Evolutionary conservation across 2,113 vertebrate genomes (phyloP).

Genomic region (Hippocampus zosterae): DNA sequence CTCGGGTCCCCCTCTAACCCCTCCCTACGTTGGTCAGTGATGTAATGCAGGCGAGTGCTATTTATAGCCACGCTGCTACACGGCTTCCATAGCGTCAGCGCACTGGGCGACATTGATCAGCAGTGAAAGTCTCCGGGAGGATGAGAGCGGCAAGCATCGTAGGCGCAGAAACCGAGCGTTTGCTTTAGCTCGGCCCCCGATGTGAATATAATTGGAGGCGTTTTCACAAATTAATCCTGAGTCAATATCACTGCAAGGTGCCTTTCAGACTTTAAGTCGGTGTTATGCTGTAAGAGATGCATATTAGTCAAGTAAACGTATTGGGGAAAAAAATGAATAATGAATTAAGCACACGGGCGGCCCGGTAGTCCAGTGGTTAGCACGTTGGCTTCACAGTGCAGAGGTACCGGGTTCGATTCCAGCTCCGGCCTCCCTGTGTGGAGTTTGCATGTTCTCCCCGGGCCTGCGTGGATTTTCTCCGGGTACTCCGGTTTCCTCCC

Average conservation of each 20-base stretch:
- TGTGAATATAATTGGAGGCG: background rate
- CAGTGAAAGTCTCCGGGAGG: conserved; percentile 29
- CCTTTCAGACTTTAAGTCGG: background rate
- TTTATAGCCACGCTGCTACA: conserved; percentile 61
- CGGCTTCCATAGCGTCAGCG: conserved; percentile 42
- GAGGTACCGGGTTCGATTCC: too few relatives aligned
- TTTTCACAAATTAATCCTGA: background rate
- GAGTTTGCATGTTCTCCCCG: too few relatives aligned
- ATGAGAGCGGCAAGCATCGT: conserved; percentile 29
- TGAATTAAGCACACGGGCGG: too few relatives aligned
- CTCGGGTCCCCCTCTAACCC: background rate
- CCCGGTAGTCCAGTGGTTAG: too few relatives aligned
- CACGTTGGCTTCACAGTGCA: too few relatives aligned
- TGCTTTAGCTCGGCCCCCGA: background rate
- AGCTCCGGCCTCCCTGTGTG: too few relatives aligned
- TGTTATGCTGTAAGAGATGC: background rate
- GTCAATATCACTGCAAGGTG: background rate
- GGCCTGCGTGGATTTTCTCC: too few relatives aligned
- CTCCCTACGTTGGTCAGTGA: conserved; percentile 41
- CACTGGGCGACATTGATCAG: conserved; percentile 50
- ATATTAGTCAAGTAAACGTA: background rate
- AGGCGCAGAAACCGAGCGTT: conserved; percentile 21
- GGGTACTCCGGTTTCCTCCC: too few relatives aligned
- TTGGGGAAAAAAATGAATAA: too few relatives aligned
- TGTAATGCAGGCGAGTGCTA: conserved; percentile 67